These are phyloP conservation scores for Synergus japonicus DNA, from an alignment of 2,888 invertebrate species.

Conservation along the genomic window DNA sequence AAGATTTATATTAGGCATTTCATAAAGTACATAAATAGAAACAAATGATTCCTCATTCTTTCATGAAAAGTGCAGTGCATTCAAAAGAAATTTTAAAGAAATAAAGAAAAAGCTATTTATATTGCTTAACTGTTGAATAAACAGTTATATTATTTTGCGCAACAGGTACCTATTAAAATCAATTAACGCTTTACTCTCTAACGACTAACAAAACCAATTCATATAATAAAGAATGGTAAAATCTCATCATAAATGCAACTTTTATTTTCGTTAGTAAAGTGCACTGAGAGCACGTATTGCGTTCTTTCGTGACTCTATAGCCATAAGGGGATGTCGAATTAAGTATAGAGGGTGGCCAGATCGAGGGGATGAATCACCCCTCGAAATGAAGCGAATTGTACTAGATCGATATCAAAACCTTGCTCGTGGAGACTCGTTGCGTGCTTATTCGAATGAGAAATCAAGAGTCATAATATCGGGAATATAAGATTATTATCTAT, in stretches of 20 bases:
- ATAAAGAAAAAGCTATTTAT: too few species aligned
- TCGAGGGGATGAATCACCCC: slow-evolving; percentile 66
- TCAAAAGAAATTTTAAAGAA: background rate
- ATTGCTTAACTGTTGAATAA: too few species aligned
- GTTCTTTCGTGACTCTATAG: slow-evolving; percentile 41
- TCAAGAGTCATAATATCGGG: background rate
- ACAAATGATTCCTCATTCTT: background rate
- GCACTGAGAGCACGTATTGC: slow-evolving; percentile 30
- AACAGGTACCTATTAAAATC: too few species aligned
- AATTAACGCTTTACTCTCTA: too few species aligned
- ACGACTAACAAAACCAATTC: background rate
- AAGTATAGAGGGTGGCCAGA: slow-evolving; percentile 47
- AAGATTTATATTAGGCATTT: background rate
- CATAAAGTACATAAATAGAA: background rate
- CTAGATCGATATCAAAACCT: slow-evolving; percentile 46
- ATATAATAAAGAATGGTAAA: background rate
- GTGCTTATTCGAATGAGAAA: background rate
- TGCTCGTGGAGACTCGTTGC: background rate
- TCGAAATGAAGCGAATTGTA: slow-evolving; percentile 40
- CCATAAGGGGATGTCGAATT: slow-evolving; percentile 46
- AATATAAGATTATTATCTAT: background rate
- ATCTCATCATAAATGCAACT: slow-evolving; percentile 43
- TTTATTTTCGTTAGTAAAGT: slow-evolving; percentile 37
- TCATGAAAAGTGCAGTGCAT: background rate
- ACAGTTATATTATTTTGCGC: too few species aligned